These are phyloP conservation scores for Himalopsyche kuldschensis DNA, from an alignment of 2,888 invertebrate species.

Conservation along the genomic window DNA sequence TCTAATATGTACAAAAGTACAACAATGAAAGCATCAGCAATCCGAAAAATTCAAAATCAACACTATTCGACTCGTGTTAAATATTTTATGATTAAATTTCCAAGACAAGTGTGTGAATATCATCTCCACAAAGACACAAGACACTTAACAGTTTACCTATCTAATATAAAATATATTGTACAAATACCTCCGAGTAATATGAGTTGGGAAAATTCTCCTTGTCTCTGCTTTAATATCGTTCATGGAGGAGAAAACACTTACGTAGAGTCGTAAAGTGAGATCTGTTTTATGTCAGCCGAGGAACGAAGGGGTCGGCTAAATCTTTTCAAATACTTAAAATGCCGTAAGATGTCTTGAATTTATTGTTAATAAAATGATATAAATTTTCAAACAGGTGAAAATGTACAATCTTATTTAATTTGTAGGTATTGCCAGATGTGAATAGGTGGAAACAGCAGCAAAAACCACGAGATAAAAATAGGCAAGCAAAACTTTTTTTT, in stretches of 20 bases:
- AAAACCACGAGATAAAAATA: too few species aligned
- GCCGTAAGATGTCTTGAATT: slow-evolving; percentile 26
- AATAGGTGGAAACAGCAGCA: too few species aligned
- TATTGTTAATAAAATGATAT: slow-evolving; percentile 35
- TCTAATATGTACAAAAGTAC: too few species aligned
- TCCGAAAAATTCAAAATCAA: too few species aligned
- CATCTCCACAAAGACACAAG: not conserved
- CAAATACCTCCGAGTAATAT: not conserved
- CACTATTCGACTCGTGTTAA: not conserved
- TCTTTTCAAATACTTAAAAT: slow-evolving; percentile 25
- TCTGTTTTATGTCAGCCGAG: slow-evolving; percentile 27
- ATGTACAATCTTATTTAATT: not conserved
- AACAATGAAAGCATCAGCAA: too few species aligned
- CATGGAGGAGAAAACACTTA: slow-evolving; percentile 15
- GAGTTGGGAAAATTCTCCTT: slow-evolving; percentile 22
- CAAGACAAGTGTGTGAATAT: not conserved
- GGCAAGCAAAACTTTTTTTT: too few species aligned
- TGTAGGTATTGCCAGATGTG: not conserved
- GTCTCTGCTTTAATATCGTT: slow-evolving; percentile 16
- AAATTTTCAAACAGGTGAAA: not conserved
- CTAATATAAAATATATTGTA: not conserved
- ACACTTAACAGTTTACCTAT: not conserved
- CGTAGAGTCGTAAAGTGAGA: slow-evolving; percentile 17
- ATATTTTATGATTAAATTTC: not conserved
- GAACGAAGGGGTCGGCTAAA: slow-evolving; percentile 9